These are phyloP conservation scores for Euplagia quadripunctaria DNA, from an alignment of 2,888 invertebrate genomes.

Conservation along the genomic window DNA sequence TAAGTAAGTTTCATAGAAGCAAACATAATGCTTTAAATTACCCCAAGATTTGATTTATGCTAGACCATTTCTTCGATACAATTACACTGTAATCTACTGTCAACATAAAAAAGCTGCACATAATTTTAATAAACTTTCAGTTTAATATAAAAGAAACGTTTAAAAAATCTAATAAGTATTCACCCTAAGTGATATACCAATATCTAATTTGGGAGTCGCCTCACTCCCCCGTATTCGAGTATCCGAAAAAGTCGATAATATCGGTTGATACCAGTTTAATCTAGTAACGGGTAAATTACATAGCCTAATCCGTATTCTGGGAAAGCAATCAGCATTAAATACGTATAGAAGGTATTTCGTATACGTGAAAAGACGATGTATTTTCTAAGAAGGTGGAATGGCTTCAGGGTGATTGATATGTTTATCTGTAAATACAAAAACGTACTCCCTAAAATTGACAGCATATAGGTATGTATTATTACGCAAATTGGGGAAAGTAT, in stretches of 20 bases:
- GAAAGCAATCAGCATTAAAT: constrained; percentile 59
- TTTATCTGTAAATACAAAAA: constrained; percentile 7
- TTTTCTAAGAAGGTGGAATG: constrained; percentile 14
- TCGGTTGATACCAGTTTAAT: constrained; percentile 54
- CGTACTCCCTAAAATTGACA: background rate
- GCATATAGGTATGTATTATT: background rate
- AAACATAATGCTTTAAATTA: too few species aligned
- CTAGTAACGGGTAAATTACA: constrained; percentile 70
- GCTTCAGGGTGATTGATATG: constrained; percentile 8
- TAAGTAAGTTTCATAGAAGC: too few species aligned
- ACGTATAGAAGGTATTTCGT: constrained; percentile 19
- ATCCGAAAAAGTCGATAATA: constrained; percentile 47
- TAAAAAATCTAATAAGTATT: constrained; percentile 26
- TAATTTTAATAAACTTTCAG: constrained; percentile 4
- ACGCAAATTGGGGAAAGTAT: too few species aligned
- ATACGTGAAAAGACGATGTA: constrained; percentile 9
- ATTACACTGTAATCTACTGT: background rate
- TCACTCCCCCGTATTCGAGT: constrained; percentile 42
- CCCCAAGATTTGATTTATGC: too few species aligned
- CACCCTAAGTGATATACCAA: constrained; percentile 34
- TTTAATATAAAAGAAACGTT: constrained; percentile 11
- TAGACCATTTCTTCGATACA: background rate
- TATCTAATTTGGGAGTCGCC: constrained; percentile 48
- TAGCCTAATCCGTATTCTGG: constrained; percentile 64
- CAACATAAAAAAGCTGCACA: background rate